phyloP scores from a whole-genome alignment of 2,888 invertebrate genomes.

The Eristalinus sepulchralis region DNA sequence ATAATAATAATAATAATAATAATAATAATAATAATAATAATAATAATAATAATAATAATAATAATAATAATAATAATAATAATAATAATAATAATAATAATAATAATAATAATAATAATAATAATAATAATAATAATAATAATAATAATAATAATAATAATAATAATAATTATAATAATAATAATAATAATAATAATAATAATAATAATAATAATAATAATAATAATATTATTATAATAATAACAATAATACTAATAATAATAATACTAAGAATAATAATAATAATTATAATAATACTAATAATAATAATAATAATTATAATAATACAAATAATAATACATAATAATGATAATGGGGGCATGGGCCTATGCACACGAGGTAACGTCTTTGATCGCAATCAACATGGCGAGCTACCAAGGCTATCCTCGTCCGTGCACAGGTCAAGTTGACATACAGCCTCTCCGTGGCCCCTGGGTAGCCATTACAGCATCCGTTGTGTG shows the following conservation, averaged over 20 bases:
- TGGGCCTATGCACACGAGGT: no score
- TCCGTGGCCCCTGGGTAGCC: no score
- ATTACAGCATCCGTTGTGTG: no score
- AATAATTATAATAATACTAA: background rate
- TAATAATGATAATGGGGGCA: background rate
- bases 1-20: slow-evolving; percentile 9
- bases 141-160: background rate
- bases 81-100: background rate
- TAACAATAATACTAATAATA: background rate
- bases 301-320: slow-evolving; percentile 5
- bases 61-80: slow-evolving; percentile 5
- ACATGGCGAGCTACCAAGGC: no score
- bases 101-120: background rate
- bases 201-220: slow-evolving; percentile 7
- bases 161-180: background rate
- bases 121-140: slow-evolving; percentile 11
- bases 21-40: slow-evolving; percentile 13
- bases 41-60: slow-evolving; percentile 7
- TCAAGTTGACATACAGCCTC: no score
- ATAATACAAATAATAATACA: background rate
- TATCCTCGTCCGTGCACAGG: no score
- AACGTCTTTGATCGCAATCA: no score
- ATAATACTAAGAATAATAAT: slow-evolving; percentile 1
- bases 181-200: slow-evolving; percentile 7
- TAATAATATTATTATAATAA: slow-evolving; percentile 3